These are phyloP conservation scores for Microcaecilia unicolor DNA, from an alignment of 2,797 vertebrate genomes.

Conservation along the genomic window DNA sequence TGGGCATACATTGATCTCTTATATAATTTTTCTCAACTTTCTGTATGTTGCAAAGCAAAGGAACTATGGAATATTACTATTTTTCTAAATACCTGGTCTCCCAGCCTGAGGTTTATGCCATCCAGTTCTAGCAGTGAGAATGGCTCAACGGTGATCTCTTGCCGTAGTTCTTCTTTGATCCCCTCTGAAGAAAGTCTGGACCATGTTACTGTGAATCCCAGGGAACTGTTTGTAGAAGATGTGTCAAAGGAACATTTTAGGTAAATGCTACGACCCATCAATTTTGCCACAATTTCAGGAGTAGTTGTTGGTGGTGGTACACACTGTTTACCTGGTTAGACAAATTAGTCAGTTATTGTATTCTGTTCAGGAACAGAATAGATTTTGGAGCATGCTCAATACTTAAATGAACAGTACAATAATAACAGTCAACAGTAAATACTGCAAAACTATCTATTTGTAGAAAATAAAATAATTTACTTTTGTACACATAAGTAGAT, in stretches of 20 bases:
- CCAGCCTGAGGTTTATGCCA: constrained; percentile 78
- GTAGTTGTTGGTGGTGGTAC: constrained; percentile 41
- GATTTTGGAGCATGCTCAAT: too few species aligned
- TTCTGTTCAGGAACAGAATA: not conserved
- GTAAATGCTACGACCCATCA: constrained; percentile 47
- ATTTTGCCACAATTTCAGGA: constrained; percentile 56
- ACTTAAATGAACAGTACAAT: too few species aligned
- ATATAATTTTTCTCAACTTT: too few species aligned
- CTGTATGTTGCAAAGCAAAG: too few species aligned
- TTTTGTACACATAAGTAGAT: too few species aligned
- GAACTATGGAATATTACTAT: not conserved
- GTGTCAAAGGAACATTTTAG: constrained; percentile 68
- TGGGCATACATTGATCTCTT: too few species aligned
- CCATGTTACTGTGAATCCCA: constrained; percentile 74
- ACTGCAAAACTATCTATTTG: too few species aligned
- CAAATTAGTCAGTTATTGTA: constrained; percentile 1
- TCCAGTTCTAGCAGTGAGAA: constrained; percentile 76
- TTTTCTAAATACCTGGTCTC: constrained; percentile 67
- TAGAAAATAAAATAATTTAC: too few species aligned
- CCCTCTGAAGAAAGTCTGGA: constrained; percentile 67
- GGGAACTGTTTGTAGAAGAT: constrained; percentile 47
- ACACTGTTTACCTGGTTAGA: constrained; percentile 25
- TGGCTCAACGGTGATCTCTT: constrained; percentile 65
- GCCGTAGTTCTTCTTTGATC: constrained; percentile 70
- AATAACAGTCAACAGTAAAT: too few species aligned